Conservation (phyloP, 2,888 invertebrate species). For the Ariolimax columbianus region DNA sequence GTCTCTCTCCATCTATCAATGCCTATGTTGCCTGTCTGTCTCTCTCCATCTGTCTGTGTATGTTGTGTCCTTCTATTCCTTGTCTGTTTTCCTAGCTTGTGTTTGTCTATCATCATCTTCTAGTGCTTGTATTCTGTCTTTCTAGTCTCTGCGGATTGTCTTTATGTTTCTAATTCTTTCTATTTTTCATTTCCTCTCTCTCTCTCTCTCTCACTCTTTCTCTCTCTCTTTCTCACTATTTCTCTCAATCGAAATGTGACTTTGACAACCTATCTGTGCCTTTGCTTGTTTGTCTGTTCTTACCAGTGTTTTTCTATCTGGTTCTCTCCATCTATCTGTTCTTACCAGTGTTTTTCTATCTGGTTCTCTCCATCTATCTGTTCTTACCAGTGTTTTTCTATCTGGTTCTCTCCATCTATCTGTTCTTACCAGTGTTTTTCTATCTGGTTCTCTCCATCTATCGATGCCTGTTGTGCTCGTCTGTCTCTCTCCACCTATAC, state of each 20-base stretch:
- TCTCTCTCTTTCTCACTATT: neutral
- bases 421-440: neutral
- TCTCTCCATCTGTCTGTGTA: neutral
- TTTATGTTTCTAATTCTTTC: too few relatives aligned
- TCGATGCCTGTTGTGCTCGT: neutral
- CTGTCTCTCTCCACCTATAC: neutral
- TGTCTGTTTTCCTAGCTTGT: neutral
- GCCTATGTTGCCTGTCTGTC: neutral
- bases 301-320: neutral
- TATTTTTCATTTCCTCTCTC: neutral
- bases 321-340: neutral
- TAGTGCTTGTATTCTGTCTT: neutral
- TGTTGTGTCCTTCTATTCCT: neutral
- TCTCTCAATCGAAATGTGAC: neutral
- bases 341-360: neutral
- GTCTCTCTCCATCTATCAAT: conserved; percentile 5
- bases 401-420: neutral
- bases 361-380: too few relatives aligned
- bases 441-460: too few relatives aligned
- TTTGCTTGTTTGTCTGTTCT: neutral
- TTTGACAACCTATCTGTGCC: neutral
- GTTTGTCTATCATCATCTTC: neutral
- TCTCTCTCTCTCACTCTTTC: neutral
- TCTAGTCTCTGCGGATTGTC: too few relatives aligned
- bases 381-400: too few relatives aligned